Evolutionary conservation across 2,113 vertebrate genomes (phyloP), one percentile per base, ranked within the genome.

Genomic region (Tyrannus savana): DNA sequence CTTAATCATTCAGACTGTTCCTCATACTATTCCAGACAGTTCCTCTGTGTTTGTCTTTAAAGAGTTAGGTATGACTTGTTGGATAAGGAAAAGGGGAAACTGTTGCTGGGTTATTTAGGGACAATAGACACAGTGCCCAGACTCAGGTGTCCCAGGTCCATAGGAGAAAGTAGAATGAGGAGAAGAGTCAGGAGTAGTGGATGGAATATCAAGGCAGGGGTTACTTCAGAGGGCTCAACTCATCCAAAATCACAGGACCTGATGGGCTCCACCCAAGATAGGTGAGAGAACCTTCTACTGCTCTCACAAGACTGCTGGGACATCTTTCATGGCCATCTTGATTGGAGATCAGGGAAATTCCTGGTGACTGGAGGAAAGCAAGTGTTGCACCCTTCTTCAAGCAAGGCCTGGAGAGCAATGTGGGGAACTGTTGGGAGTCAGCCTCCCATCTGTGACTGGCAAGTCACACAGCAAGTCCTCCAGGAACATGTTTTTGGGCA

Each of bases 131-230:
- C 2, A 9, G 37, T 42, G 41, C 33, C 14, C 42, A 30, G 15
- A 67, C 37, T 13, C 15, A 19, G 14, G 6, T 68, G 19, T 47
- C 13, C 23, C 41, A 47, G 41, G 41, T 37, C 12, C 3, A 0
- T 6, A 56, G 15, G 19, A 62, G 52, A 46, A 68, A 25, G 44
- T 24, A 12, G 2, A 15, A 31, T 7, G 22, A 68, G 39, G 10
- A 86, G 24, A 64, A 79, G 58, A 77, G 39, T 11, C 10, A 22
- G 39, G 55, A 78, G 19, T 23, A 39, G 59, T 14, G 37, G 19
- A 0, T 42, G 37, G 41, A 31, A 14, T 37, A n/a, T 42, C 0
- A 1, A 42, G 37, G 23, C 4, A 12, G 27, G 14, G 60, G 2
- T 77, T 82, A 10, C 39, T 69, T 82, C 19, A 18, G 19, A 30